Conservation (phyloP, 2,888 invertebrate species). For the Heliconius aoede region DNA sequence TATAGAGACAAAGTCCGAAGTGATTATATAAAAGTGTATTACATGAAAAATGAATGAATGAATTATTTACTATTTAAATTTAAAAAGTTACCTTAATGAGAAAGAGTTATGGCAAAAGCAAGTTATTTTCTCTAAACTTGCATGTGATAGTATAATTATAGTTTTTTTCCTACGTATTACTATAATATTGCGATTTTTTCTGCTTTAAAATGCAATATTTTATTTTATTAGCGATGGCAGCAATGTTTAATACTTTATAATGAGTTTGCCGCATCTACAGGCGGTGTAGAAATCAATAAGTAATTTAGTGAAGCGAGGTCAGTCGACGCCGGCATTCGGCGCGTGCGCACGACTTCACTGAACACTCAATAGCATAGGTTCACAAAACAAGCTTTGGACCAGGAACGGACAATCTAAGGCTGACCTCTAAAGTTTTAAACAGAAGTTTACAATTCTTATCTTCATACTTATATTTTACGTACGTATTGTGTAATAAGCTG, state of each 20-base stretch:
- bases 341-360: conserved; percentile 38
- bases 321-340: conserved; percentile 33
- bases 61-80: too few species aligned
- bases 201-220: neutral
- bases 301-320: conserved; percentile 30
- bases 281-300: conserved; percentile 21
- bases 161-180: neutral
- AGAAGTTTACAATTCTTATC: neutral
- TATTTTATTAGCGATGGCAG: neutral
- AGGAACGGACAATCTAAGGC: neutral
- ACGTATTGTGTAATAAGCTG: neutral
- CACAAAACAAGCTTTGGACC: neutral
- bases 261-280: neutral
- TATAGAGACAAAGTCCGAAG: too few species aligned
- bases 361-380: too few species aligned
- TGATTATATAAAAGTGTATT: too few species aligned
- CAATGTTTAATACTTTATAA: neutral
- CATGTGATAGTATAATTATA: neutral
- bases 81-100: too few species aligned
- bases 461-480: neutral
- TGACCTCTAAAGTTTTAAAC: neutral
- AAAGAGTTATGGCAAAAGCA: too few species aligned
- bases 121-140: neutral
- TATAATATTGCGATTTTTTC: neutral
- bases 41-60: too few species aligned